Conservation (phyloP, 2,797 vertebrate species). For the Schizothorax lantsangensis region DNA sequence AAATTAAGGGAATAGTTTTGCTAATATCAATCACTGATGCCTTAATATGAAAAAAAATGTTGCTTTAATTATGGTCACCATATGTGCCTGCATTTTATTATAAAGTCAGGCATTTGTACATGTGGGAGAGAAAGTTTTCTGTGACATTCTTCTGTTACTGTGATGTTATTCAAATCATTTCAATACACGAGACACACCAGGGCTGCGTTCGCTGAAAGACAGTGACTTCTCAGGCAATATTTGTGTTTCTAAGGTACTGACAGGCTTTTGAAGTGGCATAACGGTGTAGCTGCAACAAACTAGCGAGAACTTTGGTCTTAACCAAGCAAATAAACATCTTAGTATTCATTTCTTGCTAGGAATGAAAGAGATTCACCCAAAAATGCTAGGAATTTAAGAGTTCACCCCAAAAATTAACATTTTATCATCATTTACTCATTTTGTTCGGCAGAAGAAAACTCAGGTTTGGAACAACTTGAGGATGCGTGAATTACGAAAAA, state of each 20-base stretch:
- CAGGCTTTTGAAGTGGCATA: neutral
- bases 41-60: neutral
- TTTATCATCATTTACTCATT: neutral
- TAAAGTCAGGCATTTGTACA: neutral
- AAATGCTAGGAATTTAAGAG: neutral
- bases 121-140: neutral
- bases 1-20: constrained; percentile 12
- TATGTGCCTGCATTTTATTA: constrained; percentile 24
- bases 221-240: neutral
- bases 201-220: neutral
- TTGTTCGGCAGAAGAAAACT: neutral
- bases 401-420: neutral
- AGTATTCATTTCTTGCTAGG: neutral
- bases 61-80: constrained; percentile 5
- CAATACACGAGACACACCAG: neutral
- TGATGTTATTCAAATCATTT: neutral
- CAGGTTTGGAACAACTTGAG: neutral
- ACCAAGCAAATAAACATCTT: neutral
- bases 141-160: neutral
- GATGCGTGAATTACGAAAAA: neutral
- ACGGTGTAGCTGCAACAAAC: neutral
- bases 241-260: neutral
- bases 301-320: neutral
- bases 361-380: neutral
- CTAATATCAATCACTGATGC: neutral